Conservation (phyloP, 2,113 vertebrate genomes). For the Carettochelys insculpta region DNA sequence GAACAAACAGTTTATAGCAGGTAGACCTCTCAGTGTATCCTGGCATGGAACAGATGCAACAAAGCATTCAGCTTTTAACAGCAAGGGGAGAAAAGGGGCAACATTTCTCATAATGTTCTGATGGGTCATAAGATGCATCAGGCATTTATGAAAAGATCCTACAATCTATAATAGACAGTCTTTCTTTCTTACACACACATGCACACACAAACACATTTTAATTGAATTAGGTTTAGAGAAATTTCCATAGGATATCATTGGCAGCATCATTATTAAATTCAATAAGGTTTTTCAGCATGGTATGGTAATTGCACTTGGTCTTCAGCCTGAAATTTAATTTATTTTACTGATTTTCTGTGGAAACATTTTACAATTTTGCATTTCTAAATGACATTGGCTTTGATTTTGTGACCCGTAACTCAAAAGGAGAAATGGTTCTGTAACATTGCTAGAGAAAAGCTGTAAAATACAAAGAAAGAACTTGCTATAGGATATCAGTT, state of each 20-base stretch:
- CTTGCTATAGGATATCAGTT: background rate
- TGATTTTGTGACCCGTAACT: background rate
- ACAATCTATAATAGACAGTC: too few relatives aligned
- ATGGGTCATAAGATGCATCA: background rate
- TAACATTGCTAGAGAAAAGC: rapidly evolving
- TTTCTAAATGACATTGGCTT: background rate
- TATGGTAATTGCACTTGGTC: background rate
- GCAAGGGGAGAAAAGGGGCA: background rate
- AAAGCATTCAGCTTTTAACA: background rate
- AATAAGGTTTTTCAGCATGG: background rate
- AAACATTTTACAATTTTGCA: background rate
- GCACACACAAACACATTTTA: background rate
- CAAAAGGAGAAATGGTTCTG: background rate
- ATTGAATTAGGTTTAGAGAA: background rate
- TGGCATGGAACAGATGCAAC: background rate
- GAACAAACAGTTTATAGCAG: background rate
- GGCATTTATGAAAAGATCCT: background rate
- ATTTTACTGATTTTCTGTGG: background rate
- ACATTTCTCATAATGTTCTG: background rate
- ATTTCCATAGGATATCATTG: constrained; percentile 10
- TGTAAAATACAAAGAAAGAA: background rate
- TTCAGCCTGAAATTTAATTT: background rate
- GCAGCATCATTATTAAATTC: background rate
- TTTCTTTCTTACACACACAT: too few relatives aligned
- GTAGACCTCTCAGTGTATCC: background rate